A percentile compares a stretch with the other conserved stretches of the same genome.
These are phyloP conservation scores for Aporophyla nigra DNA, from an alignment of 2,888 invertebrate genomes.

Conservation along the genomic window DNA sequence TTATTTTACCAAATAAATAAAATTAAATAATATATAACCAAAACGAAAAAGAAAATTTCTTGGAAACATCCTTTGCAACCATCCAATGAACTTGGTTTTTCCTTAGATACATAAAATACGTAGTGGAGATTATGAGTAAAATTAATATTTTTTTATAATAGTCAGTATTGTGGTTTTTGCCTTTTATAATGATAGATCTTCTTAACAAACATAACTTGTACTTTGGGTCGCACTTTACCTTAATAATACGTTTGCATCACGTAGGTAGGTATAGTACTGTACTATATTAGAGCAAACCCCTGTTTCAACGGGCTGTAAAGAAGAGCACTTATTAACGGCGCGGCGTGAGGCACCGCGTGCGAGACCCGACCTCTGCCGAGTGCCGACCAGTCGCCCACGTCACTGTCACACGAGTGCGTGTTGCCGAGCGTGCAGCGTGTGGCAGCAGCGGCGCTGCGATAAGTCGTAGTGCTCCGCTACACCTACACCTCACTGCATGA, in stretches of 20 bases:
- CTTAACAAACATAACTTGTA: not conserved
- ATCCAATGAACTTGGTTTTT: too few relatives aligned
- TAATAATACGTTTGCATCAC: not conserved
- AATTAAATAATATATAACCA: too few relatives aligned
- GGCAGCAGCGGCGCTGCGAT: not conserved
- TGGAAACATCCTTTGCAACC: too few relatives aligned
- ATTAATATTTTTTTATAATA: too few relatives aligned
- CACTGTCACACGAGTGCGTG: not conserved
- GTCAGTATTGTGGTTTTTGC: too few relatives aligned
- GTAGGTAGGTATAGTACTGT: not conserved
- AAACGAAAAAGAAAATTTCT: too few relatives aligned
- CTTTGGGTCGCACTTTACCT: not conserved
- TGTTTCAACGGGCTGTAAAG: too few relatives aligned
- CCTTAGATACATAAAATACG: too few relatives aligned
- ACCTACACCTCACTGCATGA: not conserved
- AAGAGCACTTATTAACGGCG: not conserved
- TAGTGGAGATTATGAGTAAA: too few relatives aligned
- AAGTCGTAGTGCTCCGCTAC: not conserved
- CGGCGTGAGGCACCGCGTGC: not conserved
- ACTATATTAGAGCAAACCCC: not conserved
- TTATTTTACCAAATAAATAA: too few relatives aligned
- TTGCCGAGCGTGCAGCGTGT: not conserved
- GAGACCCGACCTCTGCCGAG: not conserved
- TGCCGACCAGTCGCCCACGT: too few relatives aligned
- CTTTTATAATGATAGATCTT: not conserved